Evolutionary conservation across 2,888 invertebrate genomes (phyloP).

Genomic region (Megalurothrips usitatus): DNA sequence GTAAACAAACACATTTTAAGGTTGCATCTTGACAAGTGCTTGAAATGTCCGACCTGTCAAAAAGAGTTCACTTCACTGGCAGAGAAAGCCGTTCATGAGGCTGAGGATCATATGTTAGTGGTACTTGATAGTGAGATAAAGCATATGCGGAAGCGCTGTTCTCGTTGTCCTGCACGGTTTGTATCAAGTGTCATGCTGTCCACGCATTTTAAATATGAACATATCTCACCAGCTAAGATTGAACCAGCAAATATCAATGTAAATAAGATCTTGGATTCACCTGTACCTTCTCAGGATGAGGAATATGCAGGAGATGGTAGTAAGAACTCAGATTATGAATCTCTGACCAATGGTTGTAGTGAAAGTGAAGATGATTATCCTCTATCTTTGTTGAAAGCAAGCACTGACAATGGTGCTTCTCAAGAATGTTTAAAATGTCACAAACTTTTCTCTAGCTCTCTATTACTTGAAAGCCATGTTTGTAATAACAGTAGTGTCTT

Average conservation of each 20-base stretch:
- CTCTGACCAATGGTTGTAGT: neutral
- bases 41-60: neutral
- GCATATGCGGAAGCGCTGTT: neutral
- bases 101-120: neutral
- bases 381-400: neutral
- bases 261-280: neutral
- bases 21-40: neutral
- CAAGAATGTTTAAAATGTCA: neutral
- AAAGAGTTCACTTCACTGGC: neutral
- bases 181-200: neutral
- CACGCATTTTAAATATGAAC: neutral
- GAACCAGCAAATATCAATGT: neutral
- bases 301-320: neutral
- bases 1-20: neutral
- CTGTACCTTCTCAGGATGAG: neutral
- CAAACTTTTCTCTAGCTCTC: neutral
- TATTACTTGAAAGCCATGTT: no score
- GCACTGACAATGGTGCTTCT: neutral
- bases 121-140: neutral
- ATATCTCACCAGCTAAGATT: neutral
- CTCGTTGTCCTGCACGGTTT: neutral
- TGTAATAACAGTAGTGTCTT: neutral
- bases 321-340: neutral
- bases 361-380: neutral
- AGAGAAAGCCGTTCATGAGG: neutral